phyloP scores from a whole-genome alignment of 37 sponge, comb jelly and placozoan species.

The Beroe forskalii region DNA sequence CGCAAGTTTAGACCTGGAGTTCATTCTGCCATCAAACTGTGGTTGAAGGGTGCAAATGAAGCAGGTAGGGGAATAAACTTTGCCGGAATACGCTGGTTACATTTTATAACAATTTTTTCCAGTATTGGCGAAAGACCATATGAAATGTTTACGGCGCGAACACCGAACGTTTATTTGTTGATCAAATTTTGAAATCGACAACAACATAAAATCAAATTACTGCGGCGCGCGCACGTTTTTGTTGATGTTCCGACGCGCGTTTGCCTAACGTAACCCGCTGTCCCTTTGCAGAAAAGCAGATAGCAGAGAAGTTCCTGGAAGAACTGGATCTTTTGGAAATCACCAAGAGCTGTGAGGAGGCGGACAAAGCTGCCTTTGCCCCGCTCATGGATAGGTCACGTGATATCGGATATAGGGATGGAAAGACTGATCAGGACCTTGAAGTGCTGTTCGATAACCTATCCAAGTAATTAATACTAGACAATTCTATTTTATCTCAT shows the following conservation, averaged over 20 bases:
- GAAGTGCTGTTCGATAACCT: background rate
- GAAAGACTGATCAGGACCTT: background rate
- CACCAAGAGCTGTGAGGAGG: background rate
- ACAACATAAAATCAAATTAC: too few species aligned
- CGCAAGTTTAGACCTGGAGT: background rate
- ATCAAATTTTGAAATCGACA: background rate
- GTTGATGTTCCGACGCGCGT: background rate
- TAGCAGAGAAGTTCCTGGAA: conserved; percentile 10
- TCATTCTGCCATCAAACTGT: background rate
- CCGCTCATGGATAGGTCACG: background rate
- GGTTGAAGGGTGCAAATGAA: background rate
- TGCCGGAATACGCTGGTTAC: too few species aligned
- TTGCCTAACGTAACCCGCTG: background rate
- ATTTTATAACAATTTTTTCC: background rate
- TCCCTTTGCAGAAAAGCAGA: conserved; percentile 24
- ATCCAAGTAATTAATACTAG: too few species aligned
- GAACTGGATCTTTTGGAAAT: background rate
- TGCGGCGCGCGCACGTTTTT: conserved; percentile 21
- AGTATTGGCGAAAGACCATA: too few species aligned
- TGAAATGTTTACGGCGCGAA: background rate
- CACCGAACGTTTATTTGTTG: background rate
- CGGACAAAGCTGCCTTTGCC: background rate
- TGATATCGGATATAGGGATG: conserved; percentile 23
- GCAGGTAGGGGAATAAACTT: too few species aligned
- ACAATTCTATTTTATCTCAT: too few species aligned